phyloP scores from a whole-genome alignment of 2,113 vertebrate species.

The Tiliqua scincoides region DNA sequence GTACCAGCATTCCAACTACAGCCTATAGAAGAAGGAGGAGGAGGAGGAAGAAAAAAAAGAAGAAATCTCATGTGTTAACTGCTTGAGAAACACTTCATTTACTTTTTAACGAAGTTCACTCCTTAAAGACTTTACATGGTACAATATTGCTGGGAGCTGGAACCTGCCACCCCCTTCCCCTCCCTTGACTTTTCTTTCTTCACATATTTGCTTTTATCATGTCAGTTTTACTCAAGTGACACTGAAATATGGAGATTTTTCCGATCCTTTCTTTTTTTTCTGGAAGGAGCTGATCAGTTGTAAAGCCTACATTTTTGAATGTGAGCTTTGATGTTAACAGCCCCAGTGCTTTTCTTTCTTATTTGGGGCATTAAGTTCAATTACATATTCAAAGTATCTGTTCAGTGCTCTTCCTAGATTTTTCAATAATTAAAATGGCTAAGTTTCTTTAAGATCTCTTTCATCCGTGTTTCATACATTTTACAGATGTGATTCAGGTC shows the following conservation, averaged over 20 bases:
- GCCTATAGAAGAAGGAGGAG: background rate
- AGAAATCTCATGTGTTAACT: conserved; percentile 38
- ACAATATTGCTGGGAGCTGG: conserved; percentile 56
- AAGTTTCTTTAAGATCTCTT: background rate
- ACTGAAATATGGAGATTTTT: conserved; percentile 61
- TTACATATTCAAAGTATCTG: conserved; percentile 61
- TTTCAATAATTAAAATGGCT: conserved; percentile 60
- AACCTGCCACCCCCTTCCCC: conserved; percentile 56
- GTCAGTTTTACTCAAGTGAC: conserved; percentile 64
- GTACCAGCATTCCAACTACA: conserved; percentile 21
- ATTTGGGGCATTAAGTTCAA: conserved; percentile 66
- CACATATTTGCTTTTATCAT: conserved; percentile 66
- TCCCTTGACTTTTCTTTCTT: conserved; percentile 63
- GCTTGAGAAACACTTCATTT: conserved; percentile 57
- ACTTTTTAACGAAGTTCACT: conserved; percentile 65
- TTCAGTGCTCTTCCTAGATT: conserved; percentile 48
- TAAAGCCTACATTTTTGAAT: conserved; percentile 54
- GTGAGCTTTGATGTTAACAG: conserved; percentile 59
- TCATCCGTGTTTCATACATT: conserved; percentile 14
- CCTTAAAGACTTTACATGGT: conserved; percentile 49
- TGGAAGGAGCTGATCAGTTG: conserved; percentile 51
- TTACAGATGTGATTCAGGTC: background rate
- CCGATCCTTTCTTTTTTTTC: background rate
- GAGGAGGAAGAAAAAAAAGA: too few species aligned
- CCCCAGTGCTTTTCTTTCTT: conserved; percentile 56